Conservation (phyloP, 2,113 vertebrate species). For the Hydrochoerus hydrochaeris region DNA sequence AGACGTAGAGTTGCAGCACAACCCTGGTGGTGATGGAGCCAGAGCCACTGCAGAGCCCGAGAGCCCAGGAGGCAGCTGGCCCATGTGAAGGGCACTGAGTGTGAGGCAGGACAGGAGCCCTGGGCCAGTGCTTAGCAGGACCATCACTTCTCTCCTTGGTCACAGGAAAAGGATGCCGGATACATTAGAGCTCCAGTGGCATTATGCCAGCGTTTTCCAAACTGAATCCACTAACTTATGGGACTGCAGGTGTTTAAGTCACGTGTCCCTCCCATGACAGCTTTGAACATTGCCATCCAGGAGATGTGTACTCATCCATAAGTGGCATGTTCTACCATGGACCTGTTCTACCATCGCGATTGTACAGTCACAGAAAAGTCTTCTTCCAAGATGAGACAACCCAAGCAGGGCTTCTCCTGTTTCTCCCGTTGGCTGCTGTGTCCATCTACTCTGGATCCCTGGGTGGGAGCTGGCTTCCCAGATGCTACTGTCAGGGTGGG, state of each 20-base stretch:
- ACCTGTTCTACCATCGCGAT: neutral
- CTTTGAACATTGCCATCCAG: neutral
- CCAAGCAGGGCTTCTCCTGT: neutral
- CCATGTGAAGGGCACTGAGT: neutral
- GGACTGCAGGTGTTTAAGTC: neutral
- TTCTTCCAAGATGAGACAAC: neutral
- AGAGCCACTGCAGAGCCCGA: neutral
- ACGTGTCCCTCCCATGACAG: neutral
- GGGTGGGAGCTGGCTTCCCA: fast-evolving
- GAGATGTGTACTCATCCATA: neutral
- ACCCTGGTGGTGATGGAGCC: neutral
- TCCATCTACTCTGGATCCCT: neutral
- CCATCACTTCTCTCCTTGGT: neutral
- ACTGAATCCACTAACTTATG: neutral
- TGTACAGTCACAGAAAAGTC: neutral
- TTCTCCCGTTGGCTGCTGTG: neutral
- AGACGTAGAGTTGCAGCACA: neutral
- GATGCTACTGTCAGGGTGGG: fast-evolving
- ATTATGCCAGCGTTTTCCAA: neutral
- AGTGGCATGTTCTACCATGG: neutral
- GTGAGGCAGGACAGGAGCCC: neutral
- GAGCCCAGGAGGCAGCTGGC: neutral
- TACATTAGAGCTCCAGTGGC: fast-evolving
- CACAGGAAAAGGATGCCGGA: neutral
- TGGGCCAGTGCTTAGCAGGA: neutral